Evolutionary conservation across 2,888 invertebrate species (phyloP), one percentile per base, ranked within the genome.

Genomic region (Archaeoteleia sp.): DNA sequence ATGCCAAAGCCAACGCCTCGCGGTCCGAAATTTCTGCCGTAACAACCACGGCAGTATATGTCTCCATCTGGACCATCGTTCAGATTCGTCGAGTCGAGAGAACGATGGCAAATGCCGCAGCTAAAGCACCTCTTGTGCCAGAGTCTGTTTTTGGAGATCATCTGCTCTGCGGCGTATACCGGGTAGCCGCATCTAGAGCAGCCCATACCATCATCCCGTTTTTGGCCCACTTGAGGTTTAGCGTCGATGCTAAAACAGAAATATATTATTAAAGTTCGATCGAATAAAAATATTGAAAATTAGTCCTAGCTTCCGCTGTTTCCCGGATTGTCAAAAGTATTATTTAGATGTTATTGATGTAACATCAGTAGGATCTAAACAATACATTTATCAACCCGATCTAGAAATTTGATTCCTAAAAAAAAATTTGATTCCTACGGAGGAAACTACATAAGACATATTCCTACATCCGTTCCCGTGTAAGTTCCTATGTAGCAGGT

Each of bases 101-200:
- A 95, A 86, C 92, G 92, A 80, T 92, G 91, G 86, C 95, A 96
- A 77, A 93, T 94, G 46, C 90, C 91, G 87, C 97, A 97, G 86
- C 92, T 92, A 91, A 97, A 97, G 88, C 97, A 97, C 76, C 93
- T 88, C 87, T 92, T 95, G 88, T 98, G 97, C 95, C 95, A 95
- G 80, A 93, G 88, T 82, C 93, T 91, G 86, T 93, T 94, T 88
- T 95, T 96, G 87, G 96, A 96, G 87, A 96, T 91, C 93, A 96
- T 96, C 87, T 96, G 95, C 89, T 98, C 98, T 53, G 98, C 98
- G 74, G 95, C 95, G 86, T 94, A 98, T 1, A 98, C 97, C 45
- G 93, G 91, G 86, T 91, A 96, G 13, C 95, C 94, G 86, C 96
- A 97, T 49, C 95, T 91, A 8, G 92, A 91, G 85, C 96, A 96